Base-by-base conservation (phyloP, 2,888 invertebrate genomes). In the Tinea pellionella region DNA sequence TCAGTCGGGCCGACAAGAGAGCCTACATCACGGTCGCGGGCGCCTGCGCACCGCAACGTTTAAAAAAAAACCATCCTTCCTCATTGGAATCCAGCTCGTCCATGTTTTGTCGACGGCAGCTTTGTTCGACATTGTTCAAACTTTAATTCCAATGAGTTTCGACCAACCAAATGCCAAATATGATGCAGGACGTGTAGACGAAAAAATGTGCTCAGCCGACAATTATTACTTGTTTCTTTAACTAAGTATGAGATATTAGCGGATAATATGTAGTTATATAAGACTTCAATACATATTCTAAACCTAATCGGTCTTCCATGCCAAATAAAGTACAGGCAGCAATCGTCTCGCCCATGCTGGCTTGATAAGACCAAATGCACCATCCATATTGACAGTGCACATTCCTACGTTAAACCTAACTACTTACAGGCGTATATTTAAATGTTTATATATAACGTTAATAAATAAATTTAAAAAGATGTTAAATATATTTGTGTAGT, bases 41-140 rank as follows among this genome's bases (percentile, higher is more conserved):
- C n/a, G n/a, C n/a, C n/a, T n/a, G n/a, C 43, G 41, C 19, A 61
- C 58, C 60, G 51, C 55, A 47, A n/a, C 15, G 16, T 19, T 30
- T 32, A n/a, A 53, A 53, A 53, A 53, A 53, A 53, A 2, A 13
- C 8, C 47, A 37, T n/a, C n/a, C 16, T 15, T 15, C 7, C 24
- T 57, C 57, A 13, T 53, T 24, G 85, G 87, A 85, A 87, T 86
- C 83, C 83, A 80, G 85, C 77, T 72, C 74, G 68, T 68, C 76
- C 72, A 84, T 86, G 87, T 86, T 86, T 87, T 86, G 85, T 77
- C 68, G 86, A 86, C 87, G 87, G 86, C 69, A 77, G 87, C 87
- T 87, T 88, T 88, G 86, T 86, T 81, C 70, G 84, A 86, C 87
- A 88, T 88, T 87, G 87, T 86, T 84, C 80, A 74, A 73, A 77